phyloP scores from a whole-genome alignment of 2,797 vertebrate species.

The Odontamblyopus lacepedii region DNA sequence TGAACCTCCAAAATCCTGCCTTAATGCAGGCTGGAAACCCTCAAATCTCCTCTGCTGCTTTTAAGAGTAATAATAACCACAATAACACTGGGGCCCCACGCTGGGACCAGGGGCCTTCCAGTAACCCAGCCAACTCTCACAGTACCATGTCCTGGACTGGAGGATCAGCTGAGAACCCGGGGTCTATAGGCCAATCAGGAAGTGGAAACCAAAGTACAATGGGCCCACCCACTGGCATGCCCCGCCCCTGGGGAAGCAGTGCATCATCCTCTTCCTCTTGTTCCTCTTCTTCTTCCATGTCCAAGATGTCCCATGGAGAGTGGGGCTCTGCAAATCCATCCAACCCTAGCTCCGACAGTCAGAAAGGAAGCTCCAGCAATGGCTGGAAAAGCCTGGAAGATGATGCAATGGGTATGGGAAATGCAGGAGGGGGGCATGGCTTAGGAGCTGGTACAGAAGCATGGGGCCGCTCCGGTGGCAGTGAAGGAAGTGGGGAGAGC shows the following conservation, averaged over 20 bases:
- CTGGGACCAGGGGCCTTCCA: conserved; percentile 85
- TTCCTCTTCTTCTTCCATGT: conserved; percentile 76
- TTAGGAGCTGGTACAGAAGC: conserved; percentile 52
- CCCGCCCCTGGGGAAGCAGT: conserved; percentile 87
- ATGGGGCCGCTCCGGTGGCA: conserved; percentile 84
- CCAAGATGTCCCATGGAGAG: conserved; percentile 83
- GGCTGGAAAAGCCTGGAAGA: conserved; percentile 94
- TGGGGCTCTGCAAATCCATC: conserved; percentile 83
- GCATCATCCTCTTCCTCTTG: conserved; percentile 77
- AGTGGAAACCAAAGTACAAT: conserved; percentile 75
- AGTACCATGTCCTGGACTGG: conserved; percentile 77
- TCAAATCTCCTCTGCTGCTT: conserved; percentile 83
- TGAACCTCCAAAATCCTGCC: conserved; percentile 88
- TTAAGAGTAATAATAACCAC: conserved; percentile 88
- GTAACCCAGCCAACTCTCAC: conserved; percentile 70
- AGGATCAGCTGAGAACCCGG: conserved; percentile 52
- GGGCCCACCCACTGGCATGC: conserved; percentile 77
- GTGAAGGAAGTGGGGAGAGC: conserved; percentile 88
- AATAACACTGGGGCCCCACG: conserved; percentile 82
- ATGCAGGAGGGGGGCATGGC: conserved; percentile 66
- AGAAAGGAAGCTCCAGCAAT: conserved; percentile 85
- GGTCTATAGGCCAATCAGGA: conserved; percentile 71
- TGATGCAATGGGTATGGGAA: conserved; percentile 83
- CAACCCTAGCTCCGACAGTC: conserved; percentile 80
- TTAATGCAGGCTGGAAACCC: conserved; percentile 87